Base-by-base conservation (phyloP, 2,797 vertebrate species). In the Fundulus diaphanus region DNA sequence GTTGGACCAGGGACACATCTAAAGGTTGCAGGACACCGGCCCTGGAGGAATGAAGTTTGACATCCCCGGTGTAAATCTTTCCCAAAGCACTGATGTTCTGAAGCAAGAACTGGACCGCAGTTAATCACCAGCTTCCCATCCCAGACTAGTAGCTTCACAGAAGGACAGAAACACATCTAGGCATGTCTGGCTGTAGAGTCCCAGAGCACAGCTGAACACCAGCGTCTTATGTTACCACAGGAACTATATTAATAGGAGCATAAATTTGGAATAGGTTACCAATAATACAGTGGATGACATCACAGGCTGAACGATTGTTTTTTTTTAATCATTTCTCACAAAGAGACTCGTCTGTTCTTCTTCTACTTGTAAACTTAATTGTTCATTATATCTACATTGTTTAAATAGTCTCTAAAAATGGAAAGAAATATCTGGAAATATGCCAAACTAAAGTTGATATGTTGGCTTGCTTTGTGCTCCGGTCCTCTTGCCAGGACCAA, bases 161-260 rank as follows among this genome's bases (percentile, higher is more conserved):
- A 77, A 68, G 73, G 80, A 84, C 89, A 92, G 88, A 93, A 90
- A 93, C 91, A 92, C 51, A 87, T 69, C 4, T 77, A 68, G 85
- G 73, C 75, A 72, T 44, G 82, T 76, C 74, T 74, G 88, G 51
- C 76, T 88, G 85, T 81, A 74, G 87, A 80, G 78, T 72, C 76
- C 73, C 49, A 9, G 73, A 29, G 56, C 68, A 74, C 88, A 91
- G 90, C 90, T 90, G 85, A 80, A 70, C 61, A 59, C 74, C 61
- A 31, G 31, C 37, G 90, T 68, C 79, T 93, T 75, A 69, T 46
- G 71, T 94, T 94, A 90, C 94, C 89, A 73, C 83, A 73, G 71
- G 80, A 20, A 6, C 31, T 78, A 46, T 92, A 93, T 94, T 90
- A 90, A 91, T 90, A 92, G 90, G 73, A 76, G 44, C 76, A 33